Conservation (phyloP, 2,797 vertebrate species). For the Gadopsis bispinosus region DNA sequence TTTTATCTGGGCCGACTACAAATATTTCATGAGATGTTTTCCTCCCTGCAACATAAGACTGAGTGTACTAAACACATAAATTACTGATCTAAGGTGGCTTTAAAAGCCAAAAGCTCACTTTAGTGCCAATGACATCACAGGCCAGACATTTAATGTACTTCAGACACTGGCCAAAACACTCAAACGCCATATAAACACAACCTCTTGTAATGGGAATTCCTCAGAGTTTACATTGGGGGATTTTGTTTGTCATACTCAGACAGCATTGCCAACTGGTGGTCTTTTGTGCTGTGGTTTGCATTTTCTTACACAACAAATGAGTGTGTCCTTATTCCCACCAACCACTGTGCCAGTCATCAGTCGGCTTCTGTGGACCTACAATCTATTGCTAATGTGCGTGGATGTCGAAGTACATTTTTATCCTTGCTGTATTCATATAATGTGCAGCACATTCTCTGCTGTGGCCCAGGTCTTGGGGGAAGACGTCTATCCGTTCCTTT, state of each 20-base stretch:
- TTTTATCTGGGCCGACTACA: conserved; percentile 54
- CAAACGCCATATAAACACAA: conserved; percentile 59
- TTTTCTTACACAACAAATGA: conserved; percentile 55
- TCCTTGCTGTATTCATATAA: conserved; percentile 25
- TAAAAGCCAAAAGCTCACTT: conserved; percentile 64
- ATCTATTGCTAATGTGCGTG: conserved; percentile 12
- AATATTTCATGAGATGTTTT: conserved; percentile 67
- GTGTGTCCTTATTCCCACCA: not conserved
- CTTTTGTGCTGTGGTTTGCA: not conserved
- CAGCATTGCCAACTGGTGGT: conserved; percentile 22
- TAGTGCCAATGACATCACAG: conserved; percentile 67
- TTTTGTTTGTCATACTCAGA: conserved; percentile 23
- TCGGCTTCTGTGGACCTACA: conserved; percentile 1
- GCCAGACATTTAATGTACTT: conserved; percentile 61
- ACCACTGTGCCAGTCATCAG: conserved; percentile 7
- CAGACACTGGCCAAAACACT: conserved; percentile 62
- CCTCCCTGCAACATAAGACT: conserved; percentile 56
- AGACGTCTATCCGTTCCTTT: conserved; percentile 43
- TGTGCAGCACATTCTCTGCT: conserved; percentile 45
- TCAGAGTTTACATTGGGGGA: conserved; percentile 17
- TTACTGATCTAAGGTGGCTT: conserved; percentile 58
- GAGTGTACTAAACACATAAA: conserved; percentile 71
- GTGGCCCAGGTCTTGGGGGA: conserved; percentile 26
- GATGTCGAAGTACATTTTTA: conserved; percentile 6
- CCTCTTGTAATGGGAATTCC: conserved; percentile 49